Percentiles rank a stretch among this genome's conserved stretches.
Conservation (phyloP, 2,888 invertebrate species). For the Bimastos eiseni region DNA sequence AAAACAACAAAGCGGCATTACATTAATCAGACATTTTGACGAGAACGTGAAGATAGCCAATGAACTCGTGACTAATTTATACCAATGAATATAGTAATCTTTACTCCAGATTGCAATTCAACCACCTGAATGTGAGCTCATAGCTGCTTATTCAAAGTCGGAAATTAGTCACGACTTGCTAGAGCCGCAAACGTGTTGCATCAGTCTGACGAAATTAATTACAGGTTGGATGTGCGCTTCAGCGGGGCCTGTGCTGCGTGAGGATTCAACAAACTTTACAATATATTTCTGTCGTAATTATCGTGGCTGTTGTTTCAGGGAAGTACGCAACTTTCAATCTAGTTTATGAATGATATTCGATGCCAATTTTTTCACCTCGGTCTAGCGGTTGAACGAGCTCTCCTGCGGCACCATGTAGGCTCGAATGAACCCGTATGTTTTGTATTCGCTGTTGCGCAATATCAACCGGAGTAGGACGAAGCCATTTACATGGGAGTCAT, state of each 20-base stretch:
- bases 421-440: not conserved
- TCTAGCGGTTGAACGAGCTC: not conserved
- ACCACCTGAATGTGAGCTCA: not conserved
- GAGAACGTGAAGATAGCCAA: not conserved
- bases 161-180: not conserved
- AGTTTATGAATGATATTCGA: conserved; percentile 5
- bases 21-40: not conserved
- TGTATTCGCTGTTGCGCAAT: not conserved
- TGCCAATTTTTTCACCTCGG: not conserved
- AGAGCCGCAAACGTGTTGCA: not conserved
- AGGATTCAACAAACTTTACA: not conserved
- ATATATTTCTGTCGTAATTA: not conserved
- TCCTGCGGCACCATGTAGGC: too few relatives aligned
- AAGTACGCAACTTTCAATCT: not conserved
- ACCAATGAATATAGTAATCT: not conserved
- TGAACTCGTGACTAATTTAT: not conserved
- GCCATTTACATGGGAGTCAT: too few relatives aligned
- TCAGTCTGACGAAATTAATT: not conserved
- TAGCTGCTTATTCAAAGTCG: not conserved
- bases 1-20: too few relatives aligned
- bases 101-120: not conserved
- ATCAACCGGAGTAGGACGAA: too few relatives aligned
- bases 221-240: not conserved
- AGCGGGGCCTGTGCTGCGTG: not conserved
- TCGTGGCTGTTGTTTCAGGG: not conserved